These are phyloP conservation scores for human (Homo sapiens) DNA, from an alignment of 2,113 vertebrate genomes.

Conservation along the genomic window GRCh38 chr7:126642001-126642500, in stretches of 20 bases:
- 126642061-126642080: not conserved
- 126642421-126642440: too few species aligned
- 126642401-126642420: too few species aligned
- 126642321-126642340: not conserved
- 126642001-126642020: not conserved
- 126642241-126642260: not conserved
- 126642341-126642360: not conserved
- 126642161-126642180: not conserved
- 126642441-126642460: too few species aligned
- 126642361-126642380: fast-evolving
- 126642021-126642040: not conserved
- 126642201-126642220: not conserved
- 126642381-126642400: too few species aligned
- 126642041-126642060: not conserved
- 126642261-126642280: not conserved
- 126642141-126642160: not conserved
- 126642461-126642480: too few species aligned
- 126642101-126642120: not conserved
- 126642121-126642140: not conserved
- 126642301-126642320: not conserved
- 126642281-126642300: not conserved
- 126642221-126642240: not conserved
- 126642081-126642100: not conserved
- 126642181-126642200: not conserved
- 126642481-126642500: too few species aligned